Evolutionary conservation across 2,113 vertebrate genomes (phyloP).

Genomic region (Mungos mungo): DNA sequence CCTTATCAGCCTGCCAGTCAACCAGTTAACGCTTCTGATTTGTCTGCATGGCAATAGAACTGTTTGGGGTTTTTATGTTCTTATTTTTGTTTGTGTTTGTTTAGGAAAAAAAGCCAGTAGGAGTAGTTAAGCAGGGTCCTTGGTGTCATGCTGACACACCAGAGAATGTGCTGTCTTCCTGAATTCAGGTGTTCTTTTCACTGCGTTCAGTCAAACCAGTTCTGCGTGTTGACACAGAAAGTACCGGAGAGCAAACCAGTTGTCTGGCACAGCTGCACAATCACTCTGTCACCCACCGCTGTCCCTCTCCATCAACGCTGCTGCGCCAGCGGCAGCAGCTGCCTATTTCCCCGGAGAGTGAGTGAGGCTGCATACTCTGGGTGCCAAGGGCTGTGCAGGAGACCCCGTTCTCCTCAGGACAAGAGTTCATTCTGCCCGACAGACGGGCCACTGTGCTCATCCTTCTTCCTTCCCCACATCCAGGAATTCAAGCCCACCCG

Average conservation of each 20-base stretch:
- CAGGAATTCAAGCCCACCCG: background rate
- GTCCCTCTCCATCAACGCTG: background rate
- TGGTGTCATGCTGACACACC: constrained; percentile 57
- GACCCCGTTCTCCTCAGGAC: background rate
- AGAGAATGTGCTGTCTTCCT: constrained; percentile 65
- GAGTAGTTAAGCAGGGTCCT: constrained; percentile 37
- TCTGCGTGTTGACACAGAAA: constrained; percentile 65
- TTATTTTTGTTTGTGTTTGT: background rate
- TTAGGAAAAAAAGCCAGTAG: background rate
- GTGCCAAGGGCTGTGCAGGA: fast-evolving
- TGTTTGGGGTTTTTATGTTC: no score
- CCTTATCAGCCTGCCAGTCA: background rate
- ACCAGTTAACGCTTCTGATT: background rate
- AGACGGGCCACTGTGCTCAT: background rate
- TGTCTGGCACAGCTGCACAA: constrained; percentile 56
- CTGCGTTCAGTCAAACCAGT: constrained; percentile 65
- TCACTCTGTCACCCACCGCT: constrained; percentile 40
- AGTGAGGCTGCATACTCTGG: no score
- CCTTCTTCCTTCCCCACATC: background rate
- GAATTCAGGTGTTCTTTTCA: constrained; percentile 67
- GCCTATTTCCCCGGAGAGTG: background rate
- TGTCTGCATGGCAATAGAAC: background rate
- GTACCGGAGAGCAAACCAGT: constrained; percentile 29
- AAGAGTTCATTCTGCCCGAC: background rate
- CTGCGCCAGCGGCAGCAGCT: background rate